phyloP scores from a whole-genome alignment of 2,797 vertebrate genomes.

The Megalops cyprinoides region DNA sequence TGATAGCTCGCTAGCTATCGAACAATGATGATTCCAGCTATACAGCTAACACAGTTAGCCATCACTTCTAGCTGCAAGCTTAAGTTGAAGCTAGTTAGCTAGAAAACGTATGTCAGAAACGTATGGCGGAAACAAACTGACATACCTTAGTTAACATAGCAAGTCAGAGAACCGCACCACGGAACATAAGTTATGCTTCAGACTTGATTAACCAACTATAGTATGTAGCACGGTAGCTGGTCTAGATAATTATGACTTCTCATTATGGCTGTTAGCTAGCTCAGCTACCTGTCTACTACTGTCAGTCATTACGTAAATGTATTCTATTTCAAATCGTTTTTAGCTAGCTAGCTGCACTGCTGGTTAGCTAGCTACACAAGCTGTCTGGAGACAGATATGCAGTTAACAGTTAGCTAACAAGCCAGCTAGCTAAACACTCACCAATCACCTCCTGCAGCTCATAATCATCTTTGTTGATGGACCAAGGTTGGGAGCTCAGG shows the following conservation, averaged over 20 bases:
- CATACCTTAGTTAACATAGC: no score
- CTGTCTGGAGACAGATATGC: background rate
- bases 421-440: slow-evolving; percentile 63
- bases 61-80: background rate
- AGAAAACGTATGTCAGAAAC: background rate
- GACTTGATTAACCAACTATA: background rate
- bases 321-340: background rate
- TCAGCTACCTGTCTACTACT: background rate
- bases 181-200: background rate
- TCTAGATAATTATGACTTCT: background rate
- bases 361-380: background rate
- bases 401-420: background rate
- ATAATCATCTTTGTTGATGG: slow-evolving; percentile 98
- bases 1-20: background rate
- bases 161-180: no score
- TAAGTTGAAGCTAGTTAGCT: background rate
- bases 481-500: slow-evolving; percentile 91
- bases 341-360: no score
- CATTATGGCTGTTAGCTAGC: background rate
- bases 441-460: slow-evolving; percentile 98
- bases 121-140: background rate
- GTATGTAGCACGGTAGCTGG: background rate
- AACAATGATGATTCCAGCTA: background rate
- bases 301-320: background rate
- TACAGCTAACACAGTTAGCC: background rate